A percentile compares a stretch with the other conserved stretches of the same genome.
phyloP scores from a whole-genome alignment of 2,888 invertebrate genomes.

The Tipula vernalis region DNA sequence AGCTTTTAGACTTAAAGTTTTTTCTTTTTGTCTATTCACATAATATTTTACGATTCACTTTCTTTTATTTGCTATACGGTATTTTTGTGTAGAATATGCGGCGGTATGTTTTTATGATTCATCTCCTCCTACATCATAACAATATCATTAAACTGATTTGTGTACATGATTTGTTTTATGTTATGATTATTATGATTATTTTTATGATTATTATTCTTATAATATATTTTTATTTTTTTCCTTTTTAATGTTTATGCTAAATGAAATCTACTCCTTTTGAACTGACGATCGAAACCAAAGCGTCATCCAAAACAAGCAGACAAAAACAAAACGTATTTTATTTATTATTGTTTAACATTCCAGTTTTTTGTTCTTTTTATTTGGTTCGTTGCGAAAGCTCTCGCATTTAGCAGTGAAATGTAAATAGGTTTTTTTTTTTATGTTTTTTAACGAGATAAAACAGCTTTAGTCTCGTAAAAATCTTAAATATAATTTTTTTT shows the following conservation, averaged over 20 bases:
- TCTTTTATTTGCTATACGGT: background rate
- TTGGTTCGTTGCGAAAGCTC: background rate
- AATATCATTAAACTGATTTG: background rate
- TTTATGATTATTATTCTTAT: background rate
- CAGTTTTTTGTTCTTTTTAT: background rate
- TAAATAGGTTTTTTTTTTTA: background rate
- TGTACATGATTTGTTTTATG: background rate
- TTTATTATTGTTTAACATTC: background rate
- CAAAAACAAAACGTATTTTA: background rate
- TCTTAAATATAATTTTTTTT: background rate
- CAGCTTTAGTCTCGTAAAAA: constrained; percentile 4
- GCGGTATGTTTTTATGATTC: background rate
- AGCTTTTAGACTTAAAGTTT: background rate
- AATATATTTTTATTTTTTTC: background rate
- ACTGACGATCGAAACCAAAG: background rate
- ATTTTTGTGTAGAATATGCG: background rate
- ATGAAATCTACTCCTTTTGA: background rate
- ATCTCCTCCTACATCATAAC: background rate
- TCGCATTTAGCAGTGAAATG: background rate
- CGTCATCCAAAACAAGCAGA: background rate
- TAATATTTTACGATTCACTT: background rate
- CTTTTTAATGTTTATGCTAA: background rate
- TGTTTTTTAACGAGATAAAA: background rate
- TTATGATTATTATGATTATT: background rate
- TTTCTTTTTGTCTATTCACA: background rate